Evolutionary conservation across 2,797 vertebrate genomes (phyloP).

Genomic region (Pogonophryne albipinna): DNA sequence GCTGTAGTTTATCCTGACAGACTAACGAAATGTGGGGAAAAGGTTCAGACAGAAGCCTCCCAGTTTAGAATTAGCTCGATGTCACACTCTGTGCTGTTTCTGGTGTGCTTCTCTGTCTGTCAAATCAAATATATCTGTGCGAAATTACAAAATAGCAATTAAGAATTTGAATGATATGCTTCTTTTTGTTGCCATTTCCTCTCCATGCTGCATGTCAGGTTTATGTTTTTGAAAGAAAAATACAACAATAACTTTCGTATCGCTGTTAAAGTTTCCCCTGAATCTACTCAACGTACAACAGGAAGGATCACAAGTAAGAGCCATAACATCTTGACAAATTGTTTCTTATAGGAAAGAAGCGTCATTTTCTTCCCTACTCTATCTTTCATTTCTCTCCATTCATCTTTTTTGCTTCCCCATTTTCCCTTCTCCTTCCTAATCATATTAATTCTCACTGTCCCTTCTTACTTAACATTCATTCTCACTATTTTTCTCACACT

Average conservation of each 20-base stretch:
- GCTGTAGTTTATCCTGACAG: conserved; percentile 63
- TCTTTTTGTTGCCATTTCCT: conserved; percentile 13
- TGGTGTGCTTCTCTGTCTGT: conserved; percentile 7
- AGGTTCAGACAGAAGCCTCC: conserved; percentile 53
- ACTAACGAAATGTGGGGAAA: conserved; percentile 62
- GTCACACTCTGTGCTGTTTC: conserved; percentile 21
- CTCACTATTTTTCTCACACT: conserved; percentile 61
- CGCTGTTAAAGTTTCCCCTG: conserved; percentile 29
- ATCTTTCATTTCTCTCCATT: conserved; percentile 54
- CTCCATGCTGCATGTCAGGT: conserved; percentile 3
- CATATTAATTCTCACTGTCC: conserved; percentile 67
- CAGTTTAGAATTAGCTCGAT: conserved; percentile 32
- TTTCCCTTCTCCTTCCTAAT: conserved; percentile 63
- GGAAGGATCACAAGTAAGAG: conserved; percentile 42
- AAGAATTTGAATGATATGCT: conserved; percentile 1
- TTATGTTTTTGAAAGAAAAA: conserved; percentile 28
- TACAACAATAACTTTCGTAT: conserved; percentile 12
- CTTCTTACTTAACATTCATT: conserved; percentile 61
- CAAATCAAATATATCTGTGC: conserved; percentile 40
- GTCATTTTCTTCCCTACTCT: conserved; percentile 40
- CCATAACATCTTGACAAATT: conserved; percentile 38
- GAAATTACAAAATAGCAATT: conserved; percentile 43
- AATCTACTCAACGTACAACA: conserved; percentile 28
- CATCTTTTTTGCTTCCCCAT: conserved; percentile 58
- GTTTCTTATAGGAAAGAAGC: conserved; percentile 37